A percentile compares a stretch with the other conserved stretches of the same genome.
These are phyloP conservation scores for Limnephilus lunatus DNA, from an alignment of 2,888 invertebrate species.

Conservation along the genomic window DNA sequence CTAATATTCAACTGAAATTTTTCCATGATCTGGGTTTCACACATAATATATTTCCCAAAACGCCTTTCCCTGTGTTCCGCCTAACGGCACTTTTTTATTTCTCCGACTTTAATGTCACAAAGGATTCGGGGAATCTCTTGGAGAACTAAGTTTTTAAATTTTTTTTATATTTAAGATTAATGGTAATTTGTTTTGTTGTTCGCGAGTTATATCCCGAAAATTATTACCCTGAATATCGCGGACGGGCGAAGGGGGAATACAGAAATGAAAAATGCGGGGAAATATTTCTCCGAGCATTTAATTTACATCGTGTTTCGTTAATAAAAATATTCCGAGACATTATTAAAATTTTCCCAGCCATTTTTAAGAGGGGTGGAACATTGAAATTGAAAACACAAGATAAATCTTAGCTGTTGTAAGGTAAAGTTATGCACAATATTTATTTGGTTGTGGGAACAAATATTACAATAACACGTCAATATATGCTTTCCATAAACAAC, in stretches of 20 bases:
- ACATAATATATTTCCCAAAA: not conserved
- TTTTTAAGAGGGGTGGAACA: not conserved
- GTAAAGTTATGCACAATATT: not conserved
- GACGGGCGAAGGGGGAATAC: not conserved
- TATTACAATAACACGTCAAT: no score
- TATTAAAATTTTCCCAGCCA: constrained; percentile 6
- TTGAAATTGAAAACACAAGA: not conserved
- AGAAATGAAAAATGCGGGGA: constrained; percentile 41
- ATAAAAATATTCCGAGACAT: constrained; percentile 17
- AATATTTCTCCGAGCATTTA: constrained; percentile 38
- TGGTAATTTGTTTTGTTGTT: constrained; percentile 54
- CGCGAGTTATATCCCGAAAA: constrained; percentile 46
- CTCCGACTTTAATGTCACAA: constrained; percentile 22
- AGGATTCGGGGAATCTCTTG: constrained; percentile 39
- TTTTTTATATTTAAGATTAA: constrained; percentile 47
- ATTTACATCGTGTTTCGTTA: constrained; percentile 32
- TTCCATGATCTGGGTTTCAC: not conserved
- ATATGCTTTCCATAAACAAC: no score
- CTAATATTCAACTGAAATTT: not conserved
- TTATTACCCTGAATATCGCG: constrained; percentile 41
- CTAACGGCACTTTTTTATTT: constrained; percentile 19
- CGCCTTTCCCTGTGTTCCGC: not conserved
- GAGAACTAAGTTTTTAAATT: constrained; percentile 43
- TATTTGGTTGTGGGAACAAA: not conserved
- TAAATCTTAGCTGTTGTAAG: not conserved